Conservation (phyloP, 2,797 vertebrate genomes). For the Scarus forsteni region DNA sequence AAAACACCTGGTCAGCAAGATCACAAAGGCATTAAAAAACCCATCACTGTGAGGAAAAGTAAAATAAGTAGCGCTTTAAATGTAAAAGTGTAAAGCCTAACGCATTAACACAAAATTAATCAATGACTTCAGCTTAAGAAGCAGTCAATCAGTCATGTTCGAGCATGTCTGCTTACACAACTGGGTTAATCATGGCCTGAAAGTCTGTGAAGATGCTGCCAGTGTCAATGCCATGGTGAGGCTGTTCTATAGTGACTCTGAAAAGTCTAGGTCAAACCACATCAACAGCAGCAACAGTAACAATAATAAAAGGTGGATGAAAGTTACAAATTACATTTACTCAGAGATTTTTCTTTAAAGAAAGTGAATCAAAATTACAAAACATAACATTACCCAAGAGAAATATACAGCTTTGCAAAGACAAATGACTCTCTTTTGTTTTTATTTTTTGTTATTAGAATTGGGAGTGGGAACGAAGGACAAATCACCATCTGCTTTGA, state of each 20-base stretch:
- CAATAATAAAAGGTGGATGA: too few species aligned
- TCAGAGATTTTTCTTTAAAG: too few species aligned
- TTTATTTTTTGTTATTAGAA: too few species aligned
- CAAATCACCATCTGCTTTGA: too few species aligned
- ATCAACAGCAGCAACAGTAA: neutral
- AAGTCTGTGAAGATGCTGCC: neutral
- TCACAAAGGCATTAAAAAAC: slow-evolving; percentile 35
- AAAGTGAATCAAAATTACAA: too few species aligned
- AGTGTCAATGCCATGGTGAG: slow-evolving; percentile 8
- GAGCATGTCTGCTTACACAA: slow-evolving; percentile 5
- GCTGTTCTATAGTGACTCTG: neutral
- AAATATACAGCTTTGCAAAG: too few species aligned
- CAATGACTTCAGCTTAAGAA: slow-evolving; percentile 4
- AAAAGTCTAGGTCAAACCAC: neutral
- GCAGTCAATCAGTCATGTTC: neutral
- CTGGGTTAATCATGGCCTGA: slow-evolving; percentile 32
- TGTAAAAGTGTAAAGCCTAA: neutral
- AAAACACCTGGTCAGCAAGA: slow-evolving; percentile 40
- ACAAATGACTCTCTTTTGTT: too few species aligned
- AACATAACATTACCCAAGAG: too few species aligned
- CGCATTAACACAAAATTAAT: slow-evolving; percentile 9
- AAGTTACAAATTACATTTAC: too few species aligned
- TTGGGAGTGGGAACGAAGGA: too few species aligned
- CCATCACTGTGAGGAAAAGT: neutral
- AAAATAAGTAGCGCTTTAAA: neutral